These are phyloP conservation scores for Galbula dea DNA, from an alignment of 2,113 vertebrate genomes.

Conservation along the genomic window DNA sequence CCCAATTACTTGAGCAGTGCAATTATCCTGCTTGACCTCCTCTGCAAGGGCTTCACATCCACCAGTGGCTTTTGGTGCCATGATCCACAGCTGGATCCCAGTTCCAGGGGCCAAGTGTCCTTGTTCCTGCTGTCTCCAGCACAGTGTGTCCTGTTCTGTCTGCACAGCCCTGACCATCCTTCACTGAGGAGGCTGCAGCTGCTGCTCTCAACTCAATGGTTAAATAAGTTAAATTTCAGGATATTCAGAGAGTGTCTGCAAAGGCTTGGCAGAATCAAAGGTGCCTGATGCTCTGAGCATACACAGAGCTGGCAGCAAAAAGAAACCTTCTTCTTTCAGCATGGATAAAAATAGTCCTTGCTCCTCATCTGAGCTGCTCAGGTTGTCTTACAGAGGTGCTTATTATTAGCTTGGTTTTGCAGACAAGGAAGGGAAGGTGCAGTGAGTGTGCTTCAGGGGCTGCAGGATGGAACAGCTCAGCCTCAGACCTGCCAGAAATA, in stretches of 20 bases:
- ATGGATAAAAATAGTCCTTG: neutral
- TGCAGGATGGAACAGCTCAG: neutral
- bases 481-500: neutral
- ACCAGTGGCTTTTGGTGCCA: fast-evolving
- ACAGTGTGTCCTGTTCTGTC: fast-evolving
- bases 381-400: neutral
- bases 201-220: no score
- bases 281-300: neutral
- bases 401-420: neutral
- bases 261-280: neutral
- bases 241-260: neutral
- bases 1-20: neutral
- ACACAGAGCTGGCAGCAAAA: neutral
- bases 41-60: fast-evolving
- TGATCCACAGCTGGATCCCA: neutral
- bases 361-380: neutral
- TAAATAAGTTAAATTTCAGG: neutral
- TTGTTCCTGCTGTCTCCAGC: neutral
- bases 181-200: neutral
- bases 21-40: fast-evolving
- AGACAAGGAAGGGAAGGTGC: neutral
- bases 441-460: neutral
- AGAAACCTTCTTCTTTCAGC: neutral
- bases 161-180: no score
- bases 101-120: neutral